A percentile compares a stretch with the other conserved stretches of the same genome.
Conservation (phyloP, 2,113 vertebrate species). For the Dendropsophus ebraccatus region DNA sequence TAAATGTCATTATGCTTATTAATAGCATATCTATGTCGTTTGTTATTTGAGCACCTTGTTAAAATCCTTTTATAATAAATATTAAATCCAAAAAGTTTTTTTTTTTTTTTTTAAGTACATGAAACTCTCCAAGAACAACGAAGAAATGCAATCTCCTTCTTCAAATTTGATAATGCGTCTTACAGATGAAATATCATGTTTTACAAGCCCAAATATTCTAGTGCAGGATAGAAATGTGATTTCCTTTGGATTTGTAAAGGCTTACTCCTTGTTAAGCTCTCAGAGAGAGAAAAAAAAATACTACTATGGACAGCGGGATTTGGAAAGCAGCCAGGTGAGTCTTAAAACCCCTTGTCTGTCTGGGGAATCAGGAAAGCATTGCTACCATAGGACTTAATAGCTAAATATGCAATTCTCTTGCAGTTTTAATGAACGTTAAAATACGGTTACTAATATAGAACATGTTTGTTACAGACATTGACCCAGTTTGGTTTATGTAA, state of each 20-base stretch:
- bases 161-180: conserved; percentile 23
- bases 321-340: conserved; percentile 40
- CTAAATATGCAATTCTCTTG: neutral
- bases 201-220: conserved; percentile 50
- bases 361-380: conserved; percentile 5
- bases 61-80: conserved; percentile 6
- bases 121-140: neutral
- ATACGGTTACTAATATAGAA: neutral
- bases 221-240: conserved; percentile 43
- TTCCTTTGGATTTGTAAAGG: conserved; percentile 45
- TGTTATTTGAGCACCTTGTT: neutral
- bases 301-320: conserved; percentile 38
- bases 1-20: neutral
- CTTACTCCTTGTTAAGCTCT: conserved; percentile 50
- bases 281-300: conserved; percentile 7
- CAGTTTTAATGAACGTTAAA: neutral
- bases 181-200: conserved; percentile 44
- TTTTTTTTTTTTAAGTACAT: neutral
- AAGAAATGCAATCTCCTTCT: conserved; percentile 22
- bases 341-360: conserved; percentile 6
- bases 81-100: neutral
- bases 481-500: neutral
- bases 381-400: neutral
- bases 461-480: neutral
- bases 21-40: neutral